Evolutionary conservation across 2,888 invertebrate genomes (phyloP).

Genomic region (Morpho deidamia): DNA sequence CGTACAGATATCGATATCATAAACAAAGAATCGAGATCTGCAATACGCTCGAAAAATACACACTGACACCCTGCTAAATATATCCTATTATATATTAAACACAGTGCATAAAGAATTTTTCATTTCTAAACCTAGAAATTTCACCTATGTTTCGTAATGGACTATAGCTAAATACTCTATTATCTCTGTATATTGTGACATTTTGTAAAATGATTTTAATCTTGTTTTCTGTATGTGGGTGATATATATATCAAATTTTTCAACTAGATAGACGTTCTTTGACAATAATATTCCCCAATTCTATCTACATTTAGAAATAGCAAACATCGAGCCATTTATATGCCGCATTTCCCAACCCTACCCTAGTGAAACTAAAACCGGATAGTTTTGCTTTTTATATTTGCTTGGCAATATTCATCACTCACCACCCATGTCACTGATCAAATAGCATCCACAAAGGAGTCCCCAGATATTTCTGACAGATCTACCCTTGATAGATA

Average conservation of each 20-base stretch:
- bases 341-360: conserved; percentile 33
- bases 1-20: too few relatives aligned
- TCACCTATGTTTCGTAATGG: too few relatives aligned
- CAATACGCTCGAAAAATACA: too few relatives aligned
- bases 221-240: too few relatives aligned
- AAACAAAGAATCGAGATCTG: too few relatives aligned
- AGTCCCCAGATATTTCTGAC: conserved; percentile 71
- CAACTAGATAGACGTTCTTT: neutral
- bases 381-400: conserved; percentile 77
- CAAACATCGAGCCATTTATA: conserved; percentile 20
- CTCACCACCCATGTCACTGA: conserved; percentile 73
- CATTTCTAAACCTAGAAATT: too few relatives aligned
- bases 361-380: conserved; percentile 72
- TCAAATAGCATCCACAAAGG: conserved; percentile 73
- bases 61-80: too few relatives aligned
- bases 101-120: too few relatives aligned
- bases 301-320: conserved; percentile 13
- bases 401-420: conserved; percentile 78
- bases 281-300: conserved; percentile 7
- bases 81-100: too few relatives aligned
- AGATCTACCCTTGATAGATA: conserved; percentile 70
- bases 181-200: too few relatives aligned
- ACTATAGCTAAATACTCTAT: too few relatives aligned
- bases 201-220: too few relatives aligned
- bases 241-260: neutral